Evolutionary conservation across 2,888 invertebrate genomes (phyloP).

Genomic region (Hydriomena furcata): DNA sequence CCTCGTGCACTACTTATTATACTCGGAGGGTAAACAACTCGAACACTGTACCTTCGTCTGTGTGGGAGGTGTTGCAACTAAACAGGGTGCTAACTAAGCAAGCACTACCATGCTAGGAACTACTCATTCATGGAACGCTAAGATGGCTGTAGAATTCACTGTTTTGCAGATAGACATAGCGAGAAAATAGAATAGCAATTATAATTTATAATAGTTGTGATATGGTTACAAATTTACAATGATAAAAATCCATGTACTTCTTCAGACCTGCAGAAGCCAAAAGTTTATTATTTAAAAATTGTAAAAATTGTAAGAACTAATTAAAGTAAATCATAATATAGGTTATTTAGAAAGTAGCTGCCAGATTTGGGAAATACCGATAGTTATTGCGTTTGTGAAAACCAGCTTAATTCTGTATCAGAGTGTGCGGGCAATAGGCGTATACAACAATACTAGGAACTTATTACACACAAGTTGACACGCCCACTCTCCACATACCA

Average conservation of each 20-base stretch:
- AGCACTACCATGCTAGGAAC: constrained; percentile 70
- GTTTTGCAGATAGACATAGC: constrained; percentile 21
- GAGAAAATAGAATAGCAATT: constrained; percentile 10
- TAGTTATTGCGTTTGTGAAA: too few relatives aligned
- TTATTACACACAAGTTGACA: too few relatives aligned
- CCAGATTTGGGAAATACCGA: too few relatives aligned
- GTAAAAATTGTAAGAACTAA: not conserved
- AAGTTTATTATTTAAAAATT: not conserved
- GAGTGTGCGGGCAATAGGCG: too few relatives aligned
- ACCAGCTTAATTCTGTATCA: too few relatives aligned
- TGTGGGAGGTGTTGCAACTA: constrained; percentile 45
- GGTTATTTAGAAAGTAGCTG: too few relatives aligned
- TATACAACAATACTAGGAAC: too few relatives aligned
- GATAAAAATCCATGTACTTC: not conserved
- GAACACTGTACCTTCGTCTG: constrained; percentile 68
- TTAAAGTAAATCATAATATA: too few relatives aligned
- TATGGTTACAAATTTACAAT: constrained; percentile 1
- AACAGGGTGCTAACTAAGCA: constrained; percentile 52
- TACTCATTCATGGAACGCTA: constrained; percentile 40
- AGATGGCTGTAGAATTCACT: constrained; percentile 80
- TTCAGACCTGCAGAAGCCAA: not conserved
- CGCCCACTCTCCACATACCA: too few relatives aligned
- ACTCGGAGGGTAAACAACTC: constrained; percentile 11
- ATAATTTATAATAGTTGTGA: constrained; percentile 4
- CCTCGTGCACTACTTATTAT: constrained; percentile 3